These are phyloP conservation scores for Hydrotaea diabolus DNA, from an alignment of 2,888 invertebrate genomes.

Conservation along the genomic window DNA sequence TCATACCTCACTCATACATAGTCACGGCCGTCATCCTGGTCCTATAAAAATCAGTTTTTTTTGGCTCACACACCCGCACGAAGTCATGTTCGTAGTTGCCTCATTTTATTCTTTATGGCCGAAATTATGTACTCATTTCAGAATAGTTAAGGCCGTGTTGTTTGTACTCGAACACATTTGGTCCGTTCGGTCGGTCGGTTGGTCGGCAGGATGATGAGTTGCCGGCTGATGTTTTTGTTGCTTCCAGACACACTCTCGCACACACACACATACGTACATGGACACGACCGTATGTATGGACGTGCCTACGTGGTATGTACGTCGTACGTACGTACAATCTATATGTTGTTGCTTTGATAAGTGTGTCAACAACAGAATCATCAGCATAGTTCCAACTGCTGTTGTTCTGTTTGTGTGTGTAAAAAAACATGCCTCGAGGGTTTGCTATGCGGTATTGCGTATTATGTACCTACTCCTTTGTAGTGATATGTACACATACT, in stretches of 20 bases:
- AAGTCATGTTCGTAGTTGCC: conserved; percentile 14
- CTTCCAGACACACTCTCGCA: conserved; percentile 21
- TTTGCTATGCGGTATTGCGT: conserved; percentile 59
- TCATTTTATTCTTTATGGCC: conserved; percentile 50
- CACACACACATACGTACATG: neutral
- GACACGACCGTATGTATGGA: neutral
- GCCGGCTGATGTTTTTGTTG: conserved; percentile 24
- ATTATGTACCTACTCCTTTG: conserved; percentile 33
- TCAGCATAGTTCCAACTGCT: conserved; percentile 56
- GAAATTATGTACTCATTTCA: conserved; percentile 50
- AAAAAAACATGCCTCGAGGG: conserved; percentile 41
- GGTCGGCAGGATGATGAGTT: conserved; percentile 4
- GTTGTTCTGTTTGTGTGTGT: conserved; percentile 11
- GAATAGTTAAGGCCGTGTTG: conserved; percentile 30
- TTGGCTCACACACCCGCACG: neutral
- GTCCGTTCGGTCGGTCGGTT: neutral
- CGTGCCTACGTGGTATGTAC: neutral
- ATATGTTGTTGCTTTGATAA: conserved; percentile 59
- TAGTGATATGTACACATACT: conserved; percentile 1
- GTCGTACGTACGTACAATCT: neutral
- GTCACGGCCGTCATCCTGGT: neutral
- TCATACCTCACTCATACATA: neutral
- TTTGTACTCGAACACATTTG: neutral
- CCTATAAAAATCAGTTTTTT: conserved; percentile 7
- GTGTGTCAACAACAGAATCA: conserved; percentile 65